Evolutionary conservation across 1,140 invertebrate species (phyloP), one percentile per base, ranked within the genome.

Genomic region (Eciton burchellii): DNA sequence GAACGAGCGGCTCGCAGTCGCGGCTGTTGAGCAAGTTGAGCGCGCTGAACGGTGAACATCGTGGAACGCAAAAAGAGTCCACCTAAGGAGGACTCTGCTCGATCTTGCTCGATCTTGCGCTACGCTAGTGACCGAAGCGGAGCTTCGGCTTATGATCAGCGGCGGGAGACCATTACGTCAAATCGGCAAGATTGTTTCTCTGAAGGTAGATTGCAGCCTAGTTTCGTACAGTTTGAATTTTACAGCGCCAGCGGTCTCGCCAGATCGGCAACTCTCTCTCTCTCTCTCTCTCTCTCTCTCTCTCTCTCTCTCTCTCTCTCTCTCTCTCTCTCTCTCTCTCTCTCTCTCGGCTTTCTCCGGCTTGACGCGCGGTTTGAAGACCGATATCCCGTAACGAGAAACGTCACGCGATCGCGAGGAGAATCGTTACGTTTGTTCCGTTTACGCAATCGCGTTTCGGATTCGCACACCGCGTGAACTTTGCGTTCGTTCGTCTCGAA

Each of bases 141-240:
- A 57, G 60, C 79, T 76, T 86, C 26, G 84, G 54, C 81, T 87
- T 62, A 60, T 66, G 77, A 86, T 87, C 85, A 52, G 81, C 59
- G 49, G 14, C 81, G 73, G 82, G 77, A 82, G 74, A 86, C 57
- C 47, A 73, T 87, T 74, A 82, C 86, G 85, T 83, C 85, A 86
- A 87, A 86, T 87, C 81, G 72, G 43, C 68, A 72, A 86, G 68
- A 87, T 86, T 83, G 68, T 86, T 87, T 87, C 85, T 86, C 72
- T 87, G 85, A 87, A 87, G 72, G 59, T 87, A 81, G 83, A 87
- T 86, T 87, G 60, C 16, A 68, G 63, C 11, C 49, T 54, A 49
- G 11, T 70, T 79, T 57, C 35, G 49, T 56, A 68, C 43, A 70
- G n/a, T 56, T 12, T 21, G n/a, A 70, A 57, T 79, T 79, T 79